Base-by-base conservation (phyloP, 2,113 vertebrate genomes). In the Microtus ochrogaster region DNA sequence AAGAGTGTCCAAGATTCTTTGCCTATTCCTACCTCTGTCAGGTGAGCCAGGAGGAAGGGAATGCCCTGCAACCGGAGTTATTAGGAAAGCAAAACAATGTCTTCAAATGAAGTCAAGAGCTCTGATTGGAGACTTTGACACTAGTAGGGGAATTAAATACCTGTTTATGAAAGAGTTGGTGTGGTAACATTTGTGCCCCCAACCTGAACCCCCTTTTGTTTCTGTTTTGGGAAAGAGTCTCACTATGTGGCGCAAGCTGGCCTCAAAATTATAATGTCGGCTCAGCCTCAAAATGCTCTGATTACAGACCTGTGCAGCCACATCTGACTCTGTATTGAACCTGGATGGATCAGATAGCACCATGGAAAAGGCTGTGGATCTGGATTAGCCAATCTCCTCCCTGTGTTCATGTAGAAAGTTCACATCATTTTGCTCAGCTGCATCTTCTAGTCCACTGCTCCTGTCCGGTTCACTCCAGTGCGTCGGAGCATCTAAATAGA, bases 1-100 rank as follows among this genome's bases (percentile, higher is more conserved):
- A 58, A 68, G 86, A 52, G 70, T 90, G 81, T 36, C 73, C 19
- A 94, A 65, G 65, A 30, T n/a, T 88, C 92, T 65, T 93, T 89
- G 85, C 74, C 85, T 2, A 24, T 30, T 79, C 47, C 88, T 30
- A 68, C 47, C 17, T 61, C 61, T 65, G n/a, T 66, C 58, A 94
- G 79, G 88, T 79, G 61, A 91, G n/a, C 30, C 14, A 84, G 33
- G 65, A 30, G 30, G 66, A 81, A 68, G 39, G 41, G 41, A 73
- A 22, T 88, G 33, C 9, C 17, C 65, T 68, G 33, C 21, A 86
- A 88, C 19, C 26, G 16, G 24, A 78, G 28, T 33, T 74, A 2
- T 28, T 84, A 66, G 24, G 36, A 41, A 91, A 92, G 16, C 5
- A 28, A 52, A 36, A 44, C 13, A 36, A 77, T n/a, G 85, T 5